These are phyloP conservation scores for Tenthredo mesomela DNA, from an alignment of 2,888 invertebrate species.

Conservation along the genomic window DNA sequence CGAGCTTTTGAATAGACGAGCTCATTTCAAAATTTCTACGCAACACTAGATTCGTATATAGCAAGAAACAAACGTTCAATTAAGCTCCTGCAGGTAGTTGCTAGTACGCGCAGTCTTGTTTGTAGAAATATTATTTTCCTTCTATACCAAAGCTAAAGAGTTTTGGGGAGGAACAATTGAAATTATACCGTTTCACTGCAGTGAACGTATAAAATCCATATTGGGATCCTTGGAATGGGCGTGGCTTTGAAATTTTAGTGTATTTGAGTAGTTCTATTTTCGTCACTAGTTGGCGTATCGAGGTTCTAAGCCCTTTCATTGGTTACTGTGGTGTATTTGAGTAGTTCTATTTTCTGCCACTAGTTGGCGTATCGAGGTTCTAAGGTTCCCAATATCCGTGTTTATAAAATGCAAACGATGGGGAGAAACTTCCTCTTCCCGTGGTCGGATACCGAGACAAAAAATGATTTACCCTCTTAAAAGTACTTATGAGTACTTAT, in stretches of 20 bases:
- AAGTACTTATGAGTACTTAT: slow-evolving; percentile 18
- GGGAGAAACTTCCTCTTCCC: not conserved
- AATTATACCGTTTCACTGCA: not conserved
- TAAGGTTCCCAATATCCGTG: too few relatives aligned
- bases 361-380: too few relatives aligned
- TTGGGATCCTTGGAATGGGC: too few relatives aligned
- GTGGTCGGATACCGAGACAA: slow-evolving; percentile 1
- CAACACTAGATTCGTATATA: slow-evolving; percentile 32
- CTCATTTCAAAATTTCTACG: slow-evolving; percentile 40
- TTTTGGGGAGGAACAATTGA: not conserved
- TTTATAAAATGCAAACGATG: not conserved
- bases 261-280: too few relatives aligned
- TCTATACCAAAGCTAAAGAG: not conserved
- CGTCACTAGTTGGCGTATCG: too few relatives aligned
- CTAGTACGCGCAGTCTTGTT: not conserved
- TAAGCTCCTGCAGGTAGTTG: not conserved
- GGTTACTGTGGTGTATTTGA: too few relatives aligned
- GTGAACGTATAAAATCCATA: not conserved
- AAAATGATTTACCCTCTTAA: slow-evolving; percentile 8
- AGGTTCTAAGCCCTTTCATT: too few relatives aligned
- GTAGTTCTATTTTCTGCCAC: too few relatives aligned
- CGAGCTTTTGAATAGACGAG: slow-evolving; percentile 37
- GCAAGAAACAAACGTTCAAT: slow-evolving; percentile 45
- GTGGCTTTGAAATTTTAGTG: too few relatives aligned
- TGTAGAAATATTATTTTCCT: not conserved